Evolutionary conservation across 2,113 vertebrate genomes (phyloP).

Genomic region (Pollimyrus isidori): DNA sequence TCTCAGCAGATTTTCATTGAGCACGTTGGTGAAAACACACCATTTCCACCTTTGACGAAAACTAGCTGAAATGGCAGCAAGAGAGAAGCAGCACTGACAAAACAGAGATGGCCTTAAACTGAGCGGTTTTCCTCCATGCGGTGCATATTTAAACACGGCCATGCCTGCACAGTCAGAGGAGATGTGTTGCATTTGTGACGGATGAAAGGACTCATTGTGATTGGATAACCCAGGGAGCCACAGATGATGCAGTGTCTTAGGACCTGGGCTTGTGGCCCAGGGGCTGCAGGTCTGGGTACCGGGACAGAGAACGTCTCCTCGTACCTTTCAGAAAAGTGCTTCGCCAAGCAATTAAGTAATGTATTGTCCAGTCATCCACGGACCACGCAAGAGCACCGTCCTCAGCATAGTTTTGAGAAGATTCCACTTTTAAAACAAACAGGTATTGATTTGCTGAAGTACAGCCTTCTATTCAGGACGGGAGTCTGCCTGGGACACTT

Average conservation of each 20-base stretch:
- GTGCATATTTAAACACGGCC: neutral
- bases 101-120: neutral
- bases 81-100: neutral
- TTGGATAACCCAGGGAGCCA: neutral
- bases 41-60: neutral
- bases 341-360: neutral
- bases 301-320: neutral
- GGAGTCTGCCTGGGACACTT: neutral
- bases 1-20: neutral
- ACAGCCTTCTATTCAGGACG: neutral
- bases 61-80: neutral
- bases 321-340: neutral
- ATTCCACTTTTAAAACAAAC: slow-evolving; percentile 3
- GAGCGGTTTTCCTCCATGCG: neutral
- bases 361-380: neutral
- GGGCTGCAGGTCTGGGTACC: neutral
- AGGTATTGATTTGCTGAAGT: slow-evolving; percentile 14
- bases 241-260: neutral
- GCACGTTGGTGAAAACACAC: neutral
- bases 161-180: neutral
- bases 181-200: neutral
- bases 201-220: neutral
- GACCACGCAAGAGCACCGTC: neutral
- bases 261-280: neutral
- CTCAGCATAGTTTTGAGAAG: neutral